These are phyloP conservation scores for Strigamia transsilvanica DNA, from an alignment of 2,888 invertebrate species.

Conservation along the genomic window DNA sequence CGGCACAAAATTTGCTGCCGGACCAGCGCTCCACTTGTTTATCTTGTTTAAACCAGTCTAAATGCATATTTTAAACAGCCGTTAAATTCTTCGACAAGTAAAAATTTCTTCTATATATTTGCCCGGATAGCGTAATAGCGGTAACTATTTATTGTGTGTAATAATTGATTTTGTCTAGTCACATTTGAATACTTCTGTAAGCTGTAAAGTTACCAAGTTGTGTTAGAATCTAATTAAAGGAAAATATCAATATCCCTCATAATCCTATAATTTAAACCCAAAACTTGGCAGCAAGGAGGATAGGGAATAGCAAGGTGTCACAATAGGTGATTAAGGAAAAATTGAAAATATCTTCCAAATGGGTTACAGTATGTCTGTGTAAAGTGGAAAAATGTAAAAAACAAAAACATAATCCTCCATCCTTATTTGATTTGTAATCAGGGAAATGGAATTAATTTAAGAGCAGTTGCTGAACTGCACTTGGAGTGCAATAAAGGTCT, in stretches of 20 bases:
- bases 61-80: no score
- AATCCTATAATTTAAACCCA: no score
- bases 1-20: no score
- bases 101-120: slow-evolving; percentile 1
- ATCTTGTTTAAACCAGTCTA: no score
- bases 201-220: neutral
- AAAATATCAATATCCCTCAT: neutral
- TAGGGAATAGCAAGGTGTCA: no score
- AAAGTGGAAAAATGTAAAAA: no score
- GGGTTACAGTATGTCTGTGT: no score
- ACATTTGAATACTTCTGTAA: neutral
- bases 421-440: neutral
- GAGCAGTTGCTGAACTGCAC: neutral
- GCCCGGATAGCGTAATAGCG: neutral
- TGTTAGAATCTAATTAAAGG: no score
- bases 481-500: slow-evolving; percentile 1
- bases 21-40: no score
- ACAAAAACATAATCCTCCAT: neutral
- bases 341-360: neutral
- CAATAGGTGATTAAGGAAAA: no score
- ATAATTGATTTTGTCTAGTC: neutral
- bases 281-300: no score
- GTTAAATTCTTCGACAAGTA: no score
- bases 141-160: neutral
- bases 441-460: neutral